Evolutionary conservation across 2,888 invertebrate genomes (phyloP).

Genomic region (Rhagonycha lutea): DNA sequence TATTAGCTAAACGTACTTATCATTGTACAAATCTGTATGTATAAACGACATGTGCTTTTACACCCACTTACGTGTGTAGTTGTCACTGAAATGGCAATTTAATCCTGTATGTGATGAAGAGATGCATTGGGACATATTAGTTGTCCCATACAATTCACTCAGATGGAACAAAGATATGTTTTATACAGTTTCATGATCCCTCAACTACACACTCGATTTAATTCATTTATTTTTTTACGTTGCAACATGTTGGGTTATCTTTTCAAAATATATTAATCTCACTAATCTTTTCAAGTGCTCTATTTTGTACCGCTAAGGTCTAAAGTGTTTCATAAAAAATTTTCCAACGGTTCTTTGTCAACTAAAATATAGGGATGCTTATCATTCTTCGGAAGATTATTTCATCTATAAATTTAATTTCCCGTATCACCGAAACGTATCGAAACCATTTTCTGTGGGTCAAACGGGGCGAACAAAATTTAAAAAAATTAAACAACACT

Average conservation of each 20-base stretch:
- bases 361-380: background rate
- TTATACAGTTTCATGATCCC: conserved; percentile 25
- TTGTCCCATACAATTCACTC: conserved; percentile 26
- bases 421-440: too few relatives aligned
- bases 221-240: conserved; percentile 7
- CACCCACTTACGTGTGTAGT: conserved; percentile 22
- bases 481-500: background rate
- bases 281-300: background rate
- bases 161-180: conserved; percentile 29
- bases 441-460: too few relatives aligned
- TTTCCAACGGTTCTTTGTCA: background rate
- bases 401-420: background rate
- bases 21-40: conserved; percentile 19
- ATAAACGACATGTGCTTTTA: conserved; percentile 17
- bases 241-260: conserved; percentile 12
- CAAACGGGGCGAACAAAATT: background rate
- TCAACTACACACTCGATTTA: conserved; percentile 16
- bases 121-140: conserved; percentile 29
- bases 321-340: background rate
- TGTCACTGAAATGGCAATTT: conserved; percentile 17
- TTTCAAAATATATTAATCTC: conserved; percentile 14
- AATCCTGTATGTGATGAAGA: conserved; percentile 20
- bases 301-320: background rate
- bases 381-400: background rate
- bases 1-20: conserved; percentile 15